Conservation (phyloP, 2,888 invertebrate species). For the Plebejus anna region DNA sequence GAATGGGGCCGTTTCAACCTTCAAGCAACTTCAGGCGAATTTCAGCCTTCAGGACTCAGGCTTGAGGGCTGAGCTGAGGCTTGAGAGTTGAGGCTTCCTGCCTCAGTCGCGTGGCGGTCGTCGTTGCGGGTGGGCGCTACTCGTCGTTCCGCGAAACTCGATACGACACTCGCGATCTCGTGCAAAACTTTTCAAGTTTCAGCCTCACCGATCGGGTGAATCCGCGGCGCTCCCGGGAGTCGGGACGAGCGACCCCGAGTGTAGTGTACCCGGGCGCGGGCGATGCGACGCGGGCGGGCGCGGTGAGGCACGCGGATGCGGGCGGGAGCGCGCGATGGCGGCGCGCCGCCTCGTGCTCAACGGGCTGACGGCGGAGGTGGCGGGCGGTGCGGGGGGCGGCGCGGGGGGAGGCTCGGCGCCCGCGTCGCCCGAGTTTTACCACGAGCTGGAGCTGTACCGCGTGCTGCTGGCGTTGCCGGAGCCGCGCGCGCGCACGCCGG, state of each 20-base stretch:
- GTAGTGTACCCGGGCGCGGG: conserved; percentile 41
- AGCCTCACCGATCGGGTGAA: not conserved
- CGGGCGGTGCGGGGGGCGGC: conserved; percentile 39
- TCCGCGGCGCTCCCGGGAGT: not conserved
- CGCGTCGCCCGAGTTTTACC: conserved; percentile 63
- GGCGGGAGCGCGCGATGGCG: conserved; percentile 88
- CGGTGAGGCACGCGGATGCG: conserved; percentile 83
- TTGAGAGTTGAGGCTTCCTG: not conserved
- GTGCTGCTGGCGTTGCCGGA: conserved; percentile 60
- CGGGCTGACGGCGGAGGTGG: conserved; percentile 68
- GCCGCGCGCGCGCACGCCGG: conserved; percentile 41
- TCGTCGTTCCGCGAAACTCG: not conserved
- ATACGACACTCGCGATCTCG: not conserved
- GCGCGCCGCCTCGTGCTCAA: conserved; percentile 85
- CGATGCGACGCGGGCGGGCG: conserved; percentile 51
- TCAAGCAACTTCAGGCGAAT: too few relatives aligned
- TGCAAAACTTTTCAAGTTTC: not conserved
- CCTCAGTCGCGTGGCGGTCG: not conserved
- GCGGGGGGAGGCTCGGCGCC: conserved; percentile 36
- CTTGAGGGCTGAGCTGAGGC: not conserved
- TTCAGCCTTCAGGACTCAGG: not conserved
- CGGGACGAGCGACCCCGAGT: conserved; percentile 25
- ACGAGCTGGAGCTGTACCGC: conserved; percentile 69
- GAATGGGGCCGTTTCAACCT: too few relatives aligned
- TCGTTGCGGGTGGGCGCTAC: not conserved